Percentiles rank a stretch among this genome's conserved stretches.
phyloP scores from a whole-genome alignment of 2,797 vertebrate genomes.

The Brachyrhaphis roseni region DNA sequence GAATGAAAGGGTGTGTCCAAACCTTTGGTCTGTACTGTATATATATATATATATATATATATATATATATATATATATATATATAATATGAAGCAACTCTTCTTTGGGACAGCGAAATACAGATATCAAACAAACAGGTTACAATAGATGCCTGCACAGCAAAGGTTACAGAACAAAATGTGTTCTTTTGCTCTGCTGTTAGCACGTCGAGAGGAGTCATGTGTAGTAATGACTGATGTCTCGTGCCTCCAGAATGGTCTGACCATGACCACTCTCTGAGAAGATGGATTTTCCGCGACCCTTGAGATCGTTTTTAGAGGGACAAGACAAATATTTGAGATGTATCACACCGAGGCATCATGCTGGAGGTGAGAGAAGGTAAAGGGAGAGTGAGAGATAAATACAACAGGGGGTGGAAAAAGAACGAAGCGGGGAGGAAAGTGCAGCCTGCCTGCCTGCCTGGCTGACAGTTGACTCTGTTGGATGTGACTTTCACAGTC shows the following conservation, averaged over 20 bases:
- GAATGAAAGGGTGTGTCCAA: no score
- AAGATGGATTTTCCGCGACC: conserved; percentile 72
- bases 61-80: no score
- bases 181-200: conserved; percentile 19
- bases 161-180: conserved; percentile 9
- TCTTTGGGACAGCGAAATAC: neutral
- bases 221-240: conserved; percentile 60
- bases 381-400: conserved; percentile 68
- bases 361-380: conserved; percentile 71
- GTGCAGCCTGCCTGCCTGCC: conserved; percentile 71
- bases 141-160: neutral
- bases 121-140: conserved; percentile 3
- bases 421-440: conserved; percentile 47
- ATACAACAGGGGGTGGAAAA: conserved; percentile 59
- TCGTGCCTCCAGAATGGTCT: conserved; percentile 54
- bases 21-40: no score
- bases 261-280: conserved; percentile 67
- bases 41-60: no score
- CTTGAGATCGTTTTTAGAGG: conserved; percentile 71
- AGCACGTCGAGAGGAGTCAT: conserved; percentile 22
- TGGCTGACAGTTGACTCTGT: conserved; percentile 88
- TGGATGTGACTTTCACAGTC: conserved; percentile 99
- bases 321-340: conserved; percentile 74
- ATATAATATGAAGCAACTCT: neutral
- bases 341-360: conserved; percentile 64